Evolutionary conservation across 2,888 invertebrate genomes (phyloP).

Genomic region (Ischnura elegans): DNA sequence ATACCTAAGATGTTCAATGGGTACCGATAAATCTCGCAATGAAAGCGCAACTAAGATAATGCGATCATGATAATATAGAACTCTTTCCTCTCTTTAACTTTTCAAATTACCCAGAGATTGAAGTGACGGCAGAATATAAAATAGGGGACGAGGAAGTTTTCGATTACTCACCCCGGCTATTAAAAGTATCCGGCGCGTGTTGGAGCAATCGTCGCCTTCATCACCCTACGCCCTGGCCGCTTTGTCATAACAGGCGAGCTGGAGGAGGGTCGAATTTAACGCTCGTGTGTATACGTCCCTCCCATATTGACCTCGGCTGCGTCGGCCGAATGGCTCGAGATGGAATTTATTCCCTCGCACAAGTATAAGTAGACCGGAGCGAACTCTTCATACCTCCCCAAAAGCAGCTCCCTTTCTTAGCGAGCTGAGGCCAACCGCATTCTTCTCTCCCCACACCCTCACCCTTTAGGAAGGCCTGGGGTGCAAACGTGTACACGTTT

Average conservation of each 20-base stretch:
- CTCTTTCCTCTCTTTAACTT: too few species aligned
- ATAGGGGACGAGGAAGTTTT: not conserved
- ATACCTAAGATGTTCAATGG: too few species aligned
- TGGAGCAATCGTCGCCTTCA: not conserved
- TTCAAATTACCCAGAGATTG: too few species aligned
- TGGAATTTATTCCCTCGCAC: slow-evolving; percentile 51
- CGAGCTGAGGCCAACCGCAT: not conserved
- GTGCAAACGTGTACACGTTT: slow-evolving; percentile 36
- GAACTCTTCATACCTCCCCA: not conserved
- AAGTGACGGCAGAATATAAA: too few species aligned
- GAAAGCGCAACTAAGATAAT: too few species aligned
- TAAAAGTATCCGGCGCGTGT: slow-evolving; percentile 48
- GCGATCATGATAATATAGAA: too few species aligned
- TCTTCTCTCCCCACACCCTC: not conserved
- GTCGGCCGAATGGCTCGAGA: slow-evolving; percentile 33
- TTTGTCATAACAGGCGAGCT: slow-evolving; percentile 6
- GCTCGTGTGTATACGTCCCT: not conserved
- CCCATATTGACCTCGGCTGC: not conserved
- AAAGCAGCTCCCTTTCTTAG: not conserved
- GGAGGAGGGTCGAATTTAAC: not conserved
- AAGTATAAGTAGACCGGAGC: slow-evolving; percentile 32
- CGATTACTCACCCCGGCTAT: not conserved
- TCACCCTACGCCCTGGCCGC: not conserved
- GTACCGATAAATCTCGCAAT: too few species aligned
- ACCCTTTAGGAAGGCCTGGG: not conserved